These are phyloP conservation scores for Cerceris ruficornis DNA, from an alignment of 2,888 invertebrate genomes.

Conservation along the genomic window DNA sequence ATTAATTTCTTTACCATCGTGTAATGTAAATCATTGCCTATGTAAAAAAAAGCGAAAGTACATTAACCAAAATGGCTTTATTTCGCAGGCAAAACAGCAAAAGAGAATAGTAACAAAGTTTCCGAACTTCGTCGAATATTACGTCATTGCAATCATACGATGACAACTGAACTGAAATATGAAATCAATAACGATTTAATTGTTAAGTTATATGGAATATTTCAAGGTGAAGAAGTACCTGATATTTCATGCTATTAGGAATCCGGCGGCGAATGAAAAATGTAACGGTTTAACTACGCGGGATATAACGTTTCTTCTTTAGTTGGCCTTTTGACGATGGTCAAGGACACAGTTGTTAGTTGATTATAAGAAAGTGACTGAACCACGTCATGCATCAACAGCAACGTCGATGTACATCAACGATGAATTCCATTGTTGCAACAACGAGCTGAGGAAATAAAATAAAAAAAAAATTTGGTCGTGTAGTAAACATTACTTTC, in stretches of 20 bases:
- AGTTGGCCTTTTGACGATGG: constrained; percentile 64
- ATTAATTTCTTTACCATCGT: no score
- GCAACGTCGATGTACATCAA: neutral
- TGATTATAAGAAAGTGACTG: constrained; percentile 68
- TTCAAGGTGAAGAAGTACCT: constrained; percentile 47
- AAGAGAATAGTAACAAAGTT: no score
- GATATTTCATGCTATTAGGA: constrained; percentile 38
- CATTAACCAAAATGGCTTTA: no score
- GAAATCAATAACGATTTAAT: neutral
- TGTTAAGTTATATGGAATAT: constrained; percentile 13
- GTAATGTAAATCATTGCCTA: no score
- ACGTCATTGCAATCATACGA: no score
- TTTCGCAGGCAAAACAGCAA: no score
- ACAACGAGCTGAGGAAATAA: constrained; percentile 18
- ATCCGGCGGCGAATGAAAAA: constrained; percentile 52
- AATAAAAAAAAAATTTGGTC: no score
- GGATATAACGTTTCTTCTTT: constrained; percentile 53
- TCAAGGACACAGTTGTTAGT: constrained; percentile 57
- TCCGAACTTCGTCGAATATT: no score
- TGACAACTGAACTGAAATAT: neutral
- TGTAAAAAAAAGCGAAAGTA: no score
- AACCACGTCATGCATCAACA: constrained; percentile 54
- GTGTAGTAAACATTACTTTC: no score
- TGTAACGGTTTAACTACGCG: constrained; percentile 42
- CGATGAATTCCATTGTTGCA: neutral